phyloP scores from a whole-genome alignment of 2,888 invertebrate genomes.

The Clistopyga incitator region DNA sequence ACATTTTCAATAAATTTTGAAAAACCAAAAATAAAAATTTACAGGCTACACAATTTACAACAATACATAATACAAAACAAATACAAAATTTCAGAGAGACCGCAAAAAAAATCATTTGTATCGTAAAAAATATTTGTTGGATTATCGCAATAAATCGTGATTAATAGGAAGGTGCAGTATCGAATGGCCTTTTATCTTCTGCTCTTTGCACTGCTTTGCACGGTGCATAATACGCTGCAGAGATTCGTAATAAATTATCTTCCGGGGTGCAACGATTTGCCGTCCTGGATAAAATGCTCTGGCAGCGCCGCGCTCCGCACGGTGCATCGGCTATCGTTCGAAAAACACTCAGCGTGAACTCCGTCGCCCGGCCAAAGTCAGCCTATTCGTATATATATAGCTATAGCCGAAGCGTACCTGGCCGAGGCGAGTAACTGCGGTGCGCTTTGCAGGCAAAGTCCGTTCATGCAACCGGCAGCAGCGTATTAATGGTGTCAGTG shows the following conservation, averaged over 20 bases:
- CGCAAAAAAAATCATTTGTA: too few relatives aligned
- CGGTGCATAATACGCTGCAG: neutral
- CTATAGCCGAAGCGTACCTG: conserved; percentile 13
- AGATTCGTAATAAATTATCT: neutral
- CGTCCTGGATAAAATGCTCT: neutral
- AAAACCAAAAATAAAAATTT: too few relatives aligned
- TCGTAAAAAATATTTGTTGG: too few relatives aligned
- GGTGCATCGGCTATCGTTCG: conserved; percentile 11
- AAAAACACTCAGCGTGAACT: conserved; percentile 12
- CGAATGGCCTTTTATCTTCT: neutral
- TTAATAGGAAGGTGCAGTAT: neutral
- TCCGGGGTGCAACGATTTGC: conserved; percentile 1
- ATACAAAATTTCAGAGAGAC: too few relatives aligned
- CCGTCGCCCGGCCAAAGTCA: conserved; percentile 14
- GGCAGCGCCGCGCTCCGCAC: neutral
- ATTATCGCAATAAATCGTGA: too few relatives aligned
- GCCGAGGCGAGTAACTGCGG: conserved; percentile 40
- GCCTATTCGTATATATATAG: neutral
- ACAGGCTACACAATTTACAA: too few relatives aligned
- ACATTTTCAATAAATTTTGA: too few relatives aligned
- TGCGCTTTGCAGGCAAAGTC: conserved; percentile 17
- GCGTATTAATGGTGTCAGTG: conserved; percentile 63
- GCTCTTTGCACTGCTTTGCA: neutral
- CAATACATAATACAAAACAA: too few relatives aligned
- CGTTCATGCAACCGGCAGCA: conserved; percentile 46